Evolutionary conservation across 2,113 vertebrate genomes (phyloP), one percentile per base, ranked within the genome.

Genomic region (Aptenodytes patagonicus): DNA sequence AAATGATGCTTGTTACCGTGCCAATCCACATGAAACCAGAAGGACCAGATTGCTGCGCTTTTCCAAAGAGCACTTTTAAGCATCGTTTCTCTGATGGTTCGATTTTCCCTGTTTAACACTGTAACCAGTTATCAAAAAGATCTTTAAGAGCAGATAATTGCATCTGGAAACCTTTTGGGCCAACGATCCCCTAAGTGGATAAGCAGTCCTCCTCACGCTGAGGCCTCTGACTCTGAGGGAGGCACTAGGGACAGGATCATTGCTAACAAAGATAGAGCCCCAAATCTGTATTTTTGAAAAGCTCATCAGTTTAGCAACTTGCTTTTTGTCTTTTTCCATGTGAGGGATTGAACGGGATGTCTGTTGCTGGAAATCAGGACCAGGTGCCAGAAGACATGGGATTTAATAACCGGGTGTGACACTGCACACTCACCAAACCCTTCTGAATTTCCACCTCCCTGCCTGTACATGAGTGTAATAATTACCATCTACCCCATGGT

Each of bases 1-100:
- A 89, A 91, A 89, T 20, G 34, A 68, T 72, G 69, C 75, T 89
- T 61, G 64, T 93, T 93, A 91, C 75, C 64, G 84, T 89, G 94
- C 84, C 84, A 91, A 89, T 91, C 64, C 76, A 66, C 69, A 72
- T 40, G 65, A 90, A 93, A 91, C 25, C 88, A 93, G 61, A 88
- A 77, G 46, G 75, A 93, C 80, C 64, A 81, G 80, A 89, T 85
- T 88, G 88, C 91, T 91, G 73, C 0, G 8, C 60, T 62, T 88
- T 81, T 93, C 75, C 80, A 68, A 93, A 84, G 69, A 69, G 58
- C 24, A 40, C 40, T 89, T 91, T 81, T 66, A 88, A 88, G 57
- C 75, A 71, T 46, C 52, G 25, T 91, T 89, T 93, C 69, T 81
- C 80, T 36, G 38, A 72, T 13, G 25, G 58, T 36, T 77, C 5